These are phyloP conservation scores for Apogon talboti DNA, from an alignment of 2,797 vertebrate species.

Conservation along the genomic window DNA sequence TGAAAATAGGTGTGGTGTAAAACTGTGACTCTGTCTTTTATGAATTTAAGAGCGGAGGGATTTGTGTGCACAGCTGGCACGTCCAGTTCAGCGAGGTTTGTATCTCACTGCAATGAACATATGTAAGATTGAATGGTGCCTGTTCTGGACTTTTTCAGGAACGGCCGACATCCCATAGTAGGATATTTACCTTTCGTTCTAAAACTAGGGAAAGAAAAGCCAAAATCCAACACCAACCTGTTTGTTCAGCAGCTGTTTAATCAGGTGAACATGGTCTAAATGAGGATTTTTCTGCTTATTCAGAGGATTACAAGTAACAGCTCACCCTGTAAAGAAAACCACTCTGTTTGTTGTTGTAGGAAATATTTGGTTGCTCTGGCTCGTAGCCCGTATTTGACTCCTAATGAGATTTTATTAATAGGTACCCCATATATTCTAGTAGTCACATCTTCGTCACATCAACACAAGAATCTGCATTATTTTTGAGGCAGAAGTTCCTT, in stretches of 20 bases:
- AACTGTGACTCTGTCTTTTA: slow-evolving; percentile 4
- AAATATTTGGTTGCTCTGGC: not conserved
- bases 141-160: slow-evolving; percentile 59
- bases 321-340: slow-evolving; percentile 28
- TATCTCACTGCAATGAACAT: slow-evolving; percentile 33
- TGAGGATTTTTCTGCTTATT: slow-evolving; percentile 52
- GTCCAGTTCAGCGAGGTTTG: slow-evolving; percentile 29
- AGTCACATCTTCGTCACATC: slow-evolving; percentile 31
- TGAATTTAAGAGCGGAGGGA: slow-evolving; percentile 31
- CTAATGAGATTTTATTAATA: slow-evolving; percentile 13
- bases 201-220: slow-evolving; percentile 20
- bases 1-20: slow-evolving; percentile 15
- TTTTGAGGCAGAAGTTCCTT: slow-evolving; percentile 66
- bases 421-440: slow-evolving; percentile 13
- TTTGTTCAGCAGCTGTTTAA: slow-evolving; percentile 71
- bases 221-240: slow-evolving; percentile 47
- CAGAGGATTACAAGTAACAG: slow-evolving; percentile 37
- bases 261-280: slow-evolving; percentile 62
- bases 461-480: slow-evolving; percentile 61
- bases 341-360: not conserved
- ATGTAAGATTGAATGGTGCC: slow-evolving; percentile 22
- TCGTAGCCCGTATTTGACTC: not conserved
- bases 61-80: slow-evolving; percentile 63
- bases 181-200: slow-evolving; percentile 62
- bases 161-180: slow-evolving; percentile 40